A percentile compares a stretch with the other conserved stretches of the same genome.
Conservation (phyloP, 2,113 vertebrate species). For the Tichodroma muraria region DNA sequence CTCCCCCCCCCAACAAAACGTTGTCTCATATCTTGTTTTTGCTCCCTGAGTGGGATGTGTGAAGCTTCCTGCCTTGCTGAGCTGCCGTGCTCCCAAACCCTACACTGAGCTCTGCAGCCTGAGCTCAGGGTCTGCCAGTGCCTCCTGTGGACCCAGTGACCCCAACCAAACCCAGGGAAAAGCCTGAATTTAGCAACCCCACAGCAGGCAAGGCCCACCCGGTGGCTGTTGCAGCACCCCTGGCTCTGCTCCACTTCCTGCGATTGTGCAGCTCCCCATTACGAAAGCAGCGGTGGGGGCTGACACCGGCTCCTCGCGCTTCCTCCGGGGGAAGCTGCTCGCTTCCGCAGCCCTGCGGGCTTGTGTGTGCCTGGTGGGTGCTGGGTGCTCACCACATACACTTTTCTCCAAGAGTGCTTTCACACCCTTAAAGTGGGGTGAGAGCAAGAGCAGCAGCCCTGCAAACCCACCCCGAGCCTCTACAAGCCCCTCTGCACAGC, state of each 20-base stretch:
- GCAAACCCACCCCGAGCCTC: accelerated
- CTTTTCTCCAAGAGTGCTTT: neutral
- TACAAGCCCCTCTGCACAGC: neutral
- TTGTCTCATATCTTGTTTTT: accelerated
- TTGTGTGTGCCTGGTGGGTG: accelerated
- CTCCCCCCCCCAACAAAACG: accelerated
- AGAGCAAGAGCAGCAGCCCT: neutral
- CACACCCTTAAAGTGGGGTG: accelerated
- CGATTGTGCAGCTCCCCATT: neutral
- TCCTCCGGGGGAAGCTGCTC: neutral
- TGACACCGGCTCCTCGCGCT: accelerated
- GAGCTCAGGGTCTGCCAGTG: neutral
- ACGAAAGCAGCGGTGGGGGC: neutral
- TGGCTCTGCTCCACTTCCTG: slow-evolving; percentile 9
- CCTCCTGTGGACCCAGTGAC: accelerated
- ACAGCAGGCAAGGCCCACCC: neutral
- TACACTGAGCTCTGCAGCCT: accelerated
- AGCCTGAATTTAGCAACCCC: neutral
- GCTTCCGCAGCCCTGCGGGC: accelerated
- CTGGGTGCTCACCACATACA: neutral
- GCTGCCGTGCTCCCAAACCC: accelerated
- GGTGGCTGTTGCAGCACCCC: neutral
- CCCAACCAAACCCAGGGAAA: neutral
- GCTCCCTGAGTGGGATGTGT: accelerated
- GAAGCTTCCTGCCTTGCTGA: neutral